A percentile compares a stretch with the other conserved stretches of the same genome.
These are phyloP conservation scores for Dendrophyllia cribrosa DNA, from an alignment of 64 coral and sea anemone genomes.

Conservation along the genomic window DNA sequence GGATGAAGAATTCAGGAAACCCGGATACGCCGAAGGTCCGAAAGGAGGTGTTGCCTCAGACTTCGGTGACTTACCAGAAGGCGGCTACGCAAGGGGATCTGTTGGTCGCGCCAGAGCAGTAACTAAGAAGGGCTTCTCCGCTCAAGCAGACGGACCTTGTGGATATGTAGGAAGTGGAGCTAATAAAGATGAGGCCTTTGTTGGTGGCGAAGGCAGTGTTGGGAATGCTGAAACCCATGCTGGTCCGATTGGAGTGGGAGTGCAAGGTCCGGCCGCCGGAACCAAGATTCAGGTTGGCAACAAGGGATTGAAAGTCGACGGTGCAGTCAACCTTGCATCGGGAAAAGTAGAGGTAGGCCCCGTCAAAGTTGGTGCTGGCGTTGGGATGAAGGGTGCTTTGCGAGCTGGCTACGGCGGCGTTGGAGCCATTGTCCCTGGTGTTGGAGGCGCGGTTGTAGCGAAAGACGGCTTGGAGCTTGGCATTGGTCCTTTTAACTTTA, in stretches of 20 bases:
- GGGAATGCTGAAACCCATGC: not conserved
- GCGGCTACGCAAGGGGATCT: not conserved
- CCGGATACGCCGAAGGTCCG: not conserved
- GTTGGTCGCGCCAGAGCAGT: not conserved
- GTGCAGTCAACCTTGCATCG: not conserved
- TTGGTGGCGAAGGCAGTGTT: not conserved
- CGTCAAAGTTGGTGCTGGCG: not conserved
- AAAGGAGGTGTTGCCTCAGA: not conserved
- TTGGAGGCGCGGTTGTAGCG: not conserved
- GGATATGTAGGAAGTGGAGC: not conserved
- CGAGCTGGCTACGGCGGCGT: not conserved
- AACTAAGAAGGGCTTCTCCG: not conserved
- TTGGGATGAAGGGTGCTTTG: not conserved
- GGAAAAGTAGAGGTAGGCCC: not conserved
- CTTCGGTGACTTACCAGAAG: not conserved
- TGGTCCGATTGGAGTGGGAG: not conserved
- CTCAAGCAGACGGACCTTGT: not conserved
- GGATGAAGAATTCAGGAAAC: not conserved
- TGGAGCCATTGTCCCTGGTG: not conserved
- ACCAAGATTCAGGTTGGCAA: not conserved
- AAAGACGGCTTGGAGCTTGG: not conserved
- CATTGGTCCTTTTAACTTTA: not conserved
- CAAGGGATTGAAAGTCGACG: not conserved
- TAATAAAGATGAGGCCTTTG: not conserved
- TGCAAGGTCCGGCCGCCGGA: not conserved